These are phyloP conservation scores for Butorides virescens DNA, from an alignment of 2,113 vertebrate genomes.

Conservation along the genomic window DNA sequence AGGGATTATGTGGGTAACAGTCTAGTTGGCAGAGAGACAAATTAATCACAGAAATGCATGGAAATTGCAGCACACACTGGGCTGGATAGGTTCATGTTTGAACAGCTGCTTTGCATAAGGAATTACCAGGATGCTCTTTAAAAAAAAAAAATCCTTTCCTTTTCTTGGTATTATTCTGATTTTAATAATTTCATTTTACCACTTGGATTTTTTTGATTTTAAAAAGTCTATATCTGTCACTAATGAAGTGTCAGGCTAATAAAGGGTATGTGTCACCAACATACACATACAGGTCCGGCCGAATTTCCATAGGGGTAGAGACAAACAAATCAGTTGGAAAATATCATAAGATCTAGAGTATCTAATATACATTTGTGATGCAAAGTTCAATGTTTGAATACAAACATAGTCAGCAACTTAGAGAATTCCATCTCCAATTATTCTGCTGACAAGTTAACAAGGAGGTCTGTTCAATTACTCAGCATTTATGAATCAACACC, in stretches of 20 bases:
- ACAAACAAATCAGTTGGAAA: neutral
- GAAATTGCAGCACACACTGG: neutral
- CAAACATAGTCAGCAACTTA: neutral
- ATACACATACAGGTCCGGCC: neutral
- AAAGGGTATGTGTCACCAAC: neutral
- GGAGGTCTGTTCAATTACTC: neutral
- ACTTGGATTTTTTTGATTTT: neutral
- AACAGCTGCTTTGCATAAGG: constrained; percentile 25
- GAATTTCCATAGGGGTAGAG: neutral
- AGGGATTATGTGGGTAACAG: constrained; percentile 3
- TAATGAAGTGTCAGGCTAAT: neutral
- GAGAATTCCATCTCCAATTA: neutral
- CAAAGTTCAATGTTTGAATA: neutral
- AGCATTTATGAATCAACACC: neutral
- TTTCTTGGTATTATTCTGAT: neutral
- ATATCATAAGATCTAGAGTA: neutral
- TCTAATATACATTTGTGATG: neutral
- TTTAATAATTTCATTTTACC: neutral
- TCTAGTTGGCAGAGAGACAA: constrained; percentile 20
- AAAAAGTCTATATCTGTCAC: neutral
- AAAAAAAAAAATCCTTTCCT: neutral
- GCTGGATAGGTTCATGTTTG: neutral
- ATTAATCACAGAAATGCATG: constrained; percentile 18
- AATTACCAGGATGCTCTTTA: neutral
- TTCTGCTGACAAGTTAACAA: neutral